Percentiles rank a stretch among this genome's conserved stretches.
phyloP scores from a whole-genome alignment of 2,113 vertebrate genomes.

The Paramisgurnus dabryanus region DNA sequence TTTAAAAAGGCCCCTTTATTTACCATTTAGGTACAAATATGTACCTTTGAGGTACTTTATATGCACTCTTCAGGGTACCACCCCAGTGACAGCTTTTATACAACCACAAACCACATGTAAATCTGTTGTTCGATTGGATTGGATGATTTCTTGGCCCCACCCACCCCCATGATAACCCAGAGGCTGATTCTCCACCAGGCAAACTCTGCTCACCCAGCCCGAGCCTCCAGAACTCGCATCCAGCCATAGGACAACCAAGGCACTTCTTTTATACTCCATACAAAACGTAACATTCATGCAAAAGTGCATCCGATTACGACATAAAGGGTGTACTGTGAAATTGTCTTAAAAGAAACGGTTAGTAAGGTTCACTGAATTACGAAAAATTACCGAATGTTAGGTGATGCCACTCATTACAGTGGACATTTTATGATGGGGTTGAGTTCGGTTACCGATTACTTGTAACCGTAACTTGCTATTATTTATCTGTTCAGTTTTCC shows the following conservation, averaged over 20 bases:
- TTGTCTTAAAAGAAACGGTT: conserved; percentile 57
- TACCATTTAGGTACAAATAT: too few species aligned
- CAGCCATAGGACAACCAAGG: conserved; percentile 67
- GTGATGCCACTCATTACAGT: conserved; percentile 56
- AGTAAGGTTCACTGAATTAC: conserved; percentile 60
- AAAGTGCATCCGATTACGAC: not conserved
- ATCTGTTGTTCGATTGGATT: conserved; percentile 6
- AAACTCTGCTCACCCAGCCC: conserved; percentile 64
- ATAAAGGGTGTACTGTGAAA: not conserved
- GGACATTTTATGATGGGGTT: conserved; percentile 27
- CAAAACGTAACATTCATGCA: not conserved
- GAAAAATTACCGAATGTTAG: conserved; percentile 67
- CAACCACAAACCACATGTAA: not conserved
- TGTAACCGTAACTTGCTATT: conserved; percentile 53
- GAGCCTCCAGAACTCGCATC: conserved; percentile 65
- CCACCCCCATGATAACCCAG: conserved; percentile 42
- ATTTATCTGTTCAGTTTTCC: conserved; percentile 43
- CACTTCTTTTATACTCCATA: not conserved
- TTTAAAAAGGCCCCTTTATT: too few species aligned
- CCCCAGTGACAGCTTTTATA: not conserved
- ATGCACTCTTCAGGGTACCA: too few species aligned
- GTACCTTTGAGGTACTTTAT: too few species aligned
- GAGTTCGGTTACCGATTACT: conserved; percentile 67
- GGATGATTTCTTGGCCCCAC: not conserved
- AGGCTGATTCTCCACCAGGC: conserved; percentile 67